Conservation (phyloP, 2,797 vertebrate species). For the Coracias cyanogaster region DNA sequence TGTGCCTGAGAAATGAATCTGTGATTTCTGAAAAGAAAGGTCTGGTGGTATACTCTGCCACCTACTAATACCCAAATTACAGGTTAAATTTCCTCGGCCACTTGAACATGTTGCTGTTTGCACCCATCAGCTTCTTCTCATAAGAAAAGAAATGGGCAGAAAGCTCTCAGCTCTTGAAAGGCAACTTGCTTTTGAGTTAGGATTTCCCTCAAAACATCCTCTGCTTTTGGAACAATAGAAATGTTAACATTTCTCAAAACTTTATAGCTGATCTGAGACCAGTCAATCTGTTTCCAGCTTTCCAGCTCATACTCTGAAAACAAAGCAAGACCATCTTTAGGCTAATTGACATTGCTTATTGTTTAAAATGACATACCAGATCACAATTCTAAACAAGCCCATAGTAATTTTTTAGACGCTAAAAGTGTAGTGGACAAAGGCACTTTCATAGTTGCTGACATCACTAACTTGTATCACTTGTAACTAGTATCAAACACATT, state of each 20-base stretch:
- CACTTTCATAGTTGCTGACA: background rate
- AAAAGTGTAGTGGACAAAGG: background rate
- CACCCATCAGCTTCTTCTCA: background rate
- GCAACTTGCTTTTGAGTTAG: background rate
- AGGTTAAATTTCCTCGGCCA: background rate
- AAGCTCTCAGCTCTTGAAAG: background rate
- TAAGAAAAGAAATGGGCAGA: background rate
- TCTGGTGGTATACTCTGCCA: background rate
- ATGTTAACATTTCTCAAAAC: background rate
- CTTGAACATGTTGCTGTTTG: background rate
- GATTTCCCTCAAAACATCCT: background rate
- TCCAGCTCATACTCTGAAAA: background rate
- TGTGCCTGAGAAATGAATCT: background rate
- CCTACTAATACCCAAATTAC: background rate
- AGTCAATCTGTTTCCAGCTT: background rate
- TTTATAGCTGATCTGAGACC: constrained; percentile 22
- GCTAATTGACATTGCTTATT: constrained; percentile 9
- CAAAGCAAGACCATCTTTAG: constrained; percentile 4
- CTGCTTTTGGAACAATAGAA: constrained; percentile 20
- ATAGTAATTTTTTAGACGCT: background rate
- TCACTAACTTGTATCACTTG: background rate
- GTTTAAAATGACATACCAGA: constrained; percentile 3
- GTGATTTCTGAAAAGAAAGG: background rate
- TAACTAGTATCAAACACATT: background rate
- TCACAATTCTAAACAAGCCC: background rate